phyloP scores from a whole-genome alignment of 53 echinoderm and acorn worm species.

The Paracentrotus lividus region DNA sequence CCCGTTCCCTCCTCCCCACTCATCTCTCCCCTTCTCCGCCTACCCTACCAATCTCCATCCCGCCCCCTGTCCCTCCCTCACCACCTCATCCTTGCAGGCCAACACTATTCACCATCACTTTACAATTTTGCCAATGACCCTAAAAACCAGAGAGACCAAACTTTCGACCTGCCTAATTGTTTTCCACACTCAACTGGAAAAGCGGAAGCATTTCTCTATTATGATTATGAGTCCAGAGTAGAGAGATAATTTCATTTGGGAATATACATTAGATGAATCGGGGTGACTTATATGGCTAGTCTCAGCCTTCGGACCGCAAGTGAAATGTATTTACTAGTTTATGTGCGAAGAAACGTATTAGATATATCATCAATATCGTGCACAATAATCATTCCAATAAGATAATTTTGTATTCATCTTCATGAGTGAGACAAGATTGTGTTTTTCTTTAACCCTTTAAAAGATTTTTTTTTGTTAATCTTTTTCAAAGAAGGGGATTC shows the following conservation, averaged over 20 bases:
- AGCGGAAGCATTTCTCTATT: neutral
- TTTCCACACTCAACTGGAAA: neutral
- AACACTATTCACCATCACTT: neutral
- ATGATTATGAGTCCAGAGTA: neutral
- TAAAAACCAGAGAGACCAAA: neutral
- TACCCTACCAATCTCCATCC: constrained; percentile 12
- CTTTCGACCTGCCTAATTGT: neutral
- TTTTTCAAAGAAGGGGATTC: neutral
- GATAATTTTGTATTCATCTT: no score
- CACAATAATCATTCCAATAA: no score
- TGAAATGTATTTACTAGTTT: no score
- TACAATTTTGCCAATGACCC: neutral
- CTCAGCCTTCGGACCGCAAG: neutral
- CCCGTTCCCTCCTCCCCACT: neutral
- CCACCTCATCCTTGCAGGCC: neutral
- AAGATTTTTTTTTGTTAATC: neutral
- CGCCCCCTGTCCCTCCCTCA: neutral
- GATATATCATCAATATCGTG: no score
- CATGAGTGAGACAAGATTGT: no score
- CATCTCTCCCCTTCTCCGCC: neutral
- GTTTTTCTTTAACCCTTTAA: no score
- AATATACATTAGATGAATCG: neutral
- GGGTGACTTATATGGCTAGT: neutral
- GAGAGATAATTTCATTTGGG: constrained; percentile 39
- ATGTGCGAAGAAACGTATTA: no score